Evolutionary conservation across 2,797 vertebrate genomes (phyloP).

Genomic region (Paguma larvata): DNA sequence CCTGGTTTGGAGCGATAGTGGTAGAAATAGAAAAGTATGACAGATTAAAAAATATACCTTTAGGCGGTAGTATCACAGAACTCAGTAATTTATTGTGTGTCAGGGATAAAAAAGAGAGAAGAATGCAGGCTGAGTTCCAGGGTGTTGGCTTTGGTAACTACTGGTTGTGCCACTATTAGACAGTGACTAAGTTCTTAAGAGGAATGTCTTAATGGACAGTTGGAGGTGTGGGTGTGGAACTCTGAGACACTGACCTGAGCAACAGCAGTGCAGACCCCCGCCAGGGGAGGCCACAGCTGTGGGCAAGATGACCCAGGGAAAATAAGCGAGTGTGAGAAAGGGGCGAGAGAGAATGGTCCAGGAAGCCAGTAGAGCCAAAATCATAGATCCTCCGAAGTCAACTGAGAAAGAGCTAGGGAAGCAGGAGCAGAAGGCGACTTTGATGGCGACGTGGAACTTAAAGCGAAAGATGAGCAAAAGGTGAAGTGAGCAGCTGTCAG

Average conservation of each 20-base stretch:
- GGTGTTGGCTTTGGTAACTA: not conserved
- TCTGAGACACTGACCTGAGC: not conserved
- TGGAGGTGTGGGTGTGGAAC: not conserved
- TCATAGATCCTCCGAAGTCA: not conserved
- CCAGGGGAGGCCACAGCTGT: not conserved
- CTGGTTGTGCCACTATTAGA: not conserved
- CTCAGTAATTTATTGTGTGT: not conserved
- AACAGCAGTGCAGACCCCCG: not conserved
- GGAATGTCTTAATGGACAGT: not conserved
- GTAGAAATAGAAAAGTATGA: not conserved
- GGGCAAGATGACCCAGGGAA: not conserved
- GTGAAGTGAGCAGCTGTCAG: not conserved
- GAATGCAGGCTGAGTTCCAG: not conserved
- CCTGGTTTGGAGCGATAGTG: not conserved
- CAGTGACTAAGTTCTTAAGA: not conserved
- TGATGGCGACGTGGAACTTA: not conserved
- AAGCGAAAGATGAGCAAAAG: not conserved
- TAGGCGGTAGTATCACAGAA: not conserved
- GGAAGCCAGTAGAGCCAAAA: not conserved
- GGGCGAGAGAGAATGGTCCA: not conserved
- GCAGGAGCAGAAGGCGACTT: not conserved
- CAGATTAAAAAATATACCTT: not conserved
- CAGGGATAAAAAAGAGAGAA: not conserved
- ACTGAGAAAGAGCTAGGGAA: not conserved
- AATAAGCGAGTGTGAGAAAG: not conserved